phyloP scores from a whole-genome alignment of 2,113 vertebrate species.

The Rhombomys opimus region DNA sequence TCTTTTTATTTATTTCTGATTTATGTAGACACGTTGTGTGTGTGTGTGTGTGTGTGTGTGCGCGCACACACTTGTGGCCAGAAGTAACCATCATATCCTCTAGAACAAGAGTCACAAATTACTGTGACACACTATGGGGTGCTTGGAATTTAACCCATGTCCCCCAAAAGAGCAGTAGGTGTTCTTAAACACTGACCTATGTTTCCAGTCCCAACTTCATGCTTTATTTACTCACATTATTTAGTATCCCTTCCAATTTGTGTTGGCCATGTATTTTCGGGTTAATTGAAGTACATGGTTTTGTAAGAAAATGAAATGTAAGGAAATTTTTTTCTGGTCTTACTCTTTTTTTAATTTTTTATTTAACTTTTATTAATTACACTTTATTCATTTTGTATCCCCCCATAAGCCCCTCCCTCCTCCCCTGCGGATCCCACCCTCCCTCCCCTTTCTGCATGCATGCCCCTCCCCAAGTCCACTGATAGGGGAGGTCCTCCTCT shows the following conservation, averaged over 20 bases:
- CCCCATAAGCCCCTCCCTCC: no score
- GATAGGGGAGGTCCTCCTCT: no score
- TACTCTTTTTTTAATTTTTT: no score
- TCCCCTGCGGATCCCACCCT: no score
- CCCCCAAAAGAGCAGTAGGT: neutral
- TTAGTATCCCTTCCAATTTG: neutral
- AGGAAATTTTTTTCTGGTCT: neutral
- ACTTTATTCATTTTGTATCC: no score
- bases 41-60: neutral
- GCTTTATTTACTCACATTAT: neutral
- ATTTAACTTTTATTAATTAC: no score
- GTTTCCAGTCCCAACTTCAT: neutral
- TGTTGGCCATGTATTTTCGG: neutral
- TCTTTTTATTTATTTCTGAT: neutral
- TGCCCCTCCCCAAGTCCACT: no score
- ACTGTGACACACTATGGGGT: neutral
- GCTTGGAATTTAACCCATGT: neutral
- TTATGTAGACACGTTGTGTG: neutral
- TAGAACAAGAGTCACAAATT: neutral
- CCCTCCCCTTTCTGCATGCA: no score
- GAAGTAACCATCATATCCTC: no score
- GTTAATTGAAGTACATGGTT: neutral
- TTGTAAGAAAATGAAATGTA: neutral
- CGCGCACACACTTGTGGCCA: neutral
- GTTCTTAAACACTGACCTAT: neutral